Evolutionary conservation across 2,797 vertebrate species (phyloP), one percentile per base, ranked within the genome.

Genomic region (Siniperca obscura): DNA sequence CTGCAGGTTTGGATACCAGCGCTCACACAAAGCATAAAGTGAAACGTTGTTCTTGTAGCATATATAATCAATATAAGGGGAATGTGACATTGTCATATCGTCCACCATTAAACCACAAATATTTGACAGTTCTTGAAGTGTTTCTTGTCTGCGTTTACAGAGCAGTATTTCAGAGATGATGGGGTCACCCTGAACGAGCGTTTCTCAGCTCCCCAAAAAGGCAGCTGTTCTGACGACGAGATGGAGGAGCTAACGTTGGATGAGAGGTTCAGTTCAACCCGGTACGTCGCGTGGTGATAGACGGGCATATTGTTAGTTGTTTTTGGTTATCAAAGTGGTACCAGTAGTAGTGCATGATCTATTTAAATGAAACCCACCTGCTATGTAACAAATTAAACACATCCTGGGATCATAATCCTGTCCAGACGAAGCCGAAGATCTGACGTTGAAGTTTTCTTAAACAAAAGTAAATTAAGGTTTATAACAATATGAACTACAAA

Each of bases 131-230:
- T 75, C 0, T 55, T 16, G 7, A 67, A 22, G 12, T 66, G 22
- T 69, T 5, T 66, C 34, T 38, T 0, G 14, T 79, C 3, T 76
- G 19, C 19, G 0, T 44, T 34, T 5, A 8, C 94, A 99, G 98
- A 97, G 83, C 96, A 95, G 86, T 97, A 96, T 88, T 99, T 97
- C 90, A 71, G 95, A 83, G 94, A 93, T 21, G 77, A 95, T 60
- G 93, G 91, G 0, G 34, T 96, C 84, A 96, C 96, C 7, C 92
- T 99, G 36, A 96, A 97, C 9, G 91, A 98, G n/a, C 96, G 98
- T 3, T 99, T 99, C 91, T 97, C 97, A 27, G 95, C 95, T 87
- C 93, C 96, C 11, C 94, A 89, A 0, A 74, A 87, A 61, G 79
- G 60, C 7, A 60, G 79, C 30, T 66, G 1, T 52, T 0, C 81